Percentiles rank a stretch among this genome's conserved stretches.
These are phyloP conservation scores for Brachirus orientalis DNA, from an alignment of 2,113 vertebrate species.

Conservation along the genomic window DNA sequence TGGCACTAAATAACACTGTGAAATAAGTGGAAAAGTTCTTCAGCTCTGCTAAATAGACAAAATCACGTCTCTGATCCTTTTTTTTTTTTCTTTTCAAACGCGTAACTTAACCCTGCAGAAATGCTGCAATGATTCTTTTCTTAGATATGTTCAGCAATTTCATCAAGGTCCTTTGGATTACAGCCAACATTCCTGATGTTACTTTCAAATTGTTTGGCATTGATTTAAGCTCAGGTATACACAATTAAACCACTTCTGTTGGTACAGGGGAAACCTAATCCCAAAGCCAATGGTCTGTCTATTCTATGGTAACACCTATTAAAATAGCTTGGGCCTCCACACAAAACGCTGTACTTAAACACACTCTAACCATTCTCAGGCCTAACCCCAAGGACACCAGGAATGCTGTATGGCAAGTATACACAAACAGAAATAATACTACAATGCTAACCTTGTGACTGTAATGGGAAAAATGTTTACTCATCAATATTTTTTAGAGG, in stretches of 20 bases:
- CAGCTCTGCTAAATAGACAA: constrained; percentile 1
- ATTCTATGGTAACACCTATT: constrained; percentile 62
- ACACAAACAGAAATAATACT: constrained; percentile 58
- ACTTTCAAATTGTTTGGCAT: constrained; percentile 65
- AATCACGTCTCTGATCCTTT: constrained; percentile 8
- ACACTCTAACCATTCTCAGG: constrained; percentile 51
- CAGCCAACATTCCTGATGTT: constrained; percentile 63
- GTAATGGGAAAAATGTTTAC: constrained; percentile 16
- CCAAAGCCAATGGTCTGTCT: constrained; percentile 55
- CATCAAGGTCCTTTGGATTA: constrained; percentile 64
- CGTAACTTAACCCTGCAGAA: constrained; percentile 19
- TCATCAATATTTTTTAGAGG: neutral
- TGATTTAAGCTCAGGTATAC: constrained; percentile 78
- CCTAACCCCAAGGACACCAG: constrained; percentile 44
- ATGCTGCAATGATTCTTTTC: constrained; percentile 23
- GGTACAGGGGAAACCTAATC: constrained; percentile 73
- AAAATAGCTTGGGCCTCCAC: constrained; percentile 54
- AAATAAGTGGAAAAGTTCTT: neutral
- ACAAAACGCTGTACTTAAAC: constrained; percentile 36
- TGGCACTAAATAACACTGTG: neutral
- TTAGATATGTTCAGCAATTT: constrained; percentile 58
- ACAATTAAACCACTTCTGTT: constrained; percentile 75
- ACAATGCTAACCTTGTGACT: constrained; percentile 41
- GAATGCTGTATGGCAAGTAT: constrained; percentile 56
- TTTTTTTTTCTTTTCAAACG: constrained; percentile 4